These are phyloP conservation scores for Andinoacara biseriatus DNA, from an alignment of 2,113 vertebrate genomes.

Conservation along the genomic window DNA sequence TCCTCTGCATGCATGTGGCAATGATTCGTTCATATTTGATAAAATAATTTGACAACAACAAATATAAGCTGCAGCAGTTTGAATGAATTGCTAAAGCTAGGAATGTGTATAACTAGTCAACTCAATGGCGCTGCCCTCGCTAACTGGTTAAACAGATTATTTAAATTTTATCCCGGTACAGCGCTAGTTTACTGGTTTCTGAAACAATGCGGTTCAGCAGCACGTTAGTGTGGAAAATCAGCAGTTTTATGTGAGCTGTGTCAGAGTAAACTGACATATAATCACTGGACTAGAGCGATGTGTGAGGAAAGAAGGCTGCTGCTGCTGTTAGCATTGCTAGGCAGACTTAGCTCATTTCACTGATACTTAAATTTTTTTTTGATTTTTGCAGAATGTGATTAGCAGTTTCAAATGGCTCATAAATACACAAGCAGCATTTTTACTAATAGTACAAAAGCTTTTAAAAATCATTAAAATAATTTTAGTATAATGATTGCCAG, in stretches of 20 bases:
- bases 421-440: neutral
- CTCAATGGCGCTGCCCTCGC: neutral
- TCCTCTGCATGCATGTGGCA: neutral
- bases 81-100: neutral
- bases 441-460: too few relatives aligned
- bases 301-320: neutral
- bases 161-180: too few relatives aligned
- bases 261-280: too few relatives aligned
- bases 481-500: neutral
- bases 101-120: neutral
- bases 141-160: neutral
- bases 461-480: too few relatives aligned
- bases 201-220: too few relatives aligned
- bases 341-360: neutral
- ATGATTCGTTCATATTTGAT: neutral
- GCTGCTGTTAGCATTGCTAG: neutral
- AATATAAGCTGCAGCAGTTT: accelerated
- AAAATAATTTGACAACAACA: neutral
- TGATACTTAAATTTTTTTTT: accelerated
- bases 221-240: too few relatives aligned
- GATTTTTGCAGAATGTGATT: neutral
- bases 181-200: too few relatives aligned
- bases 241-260: too few relatives aligned
- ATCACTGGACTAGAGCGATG: neutral
- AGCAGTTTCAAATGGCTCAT: neutral